A percentile compares a stretch with the other conserved stretches of the same genome.
Conservation (phyloP, 2,113 vertebrate species). For the Cettia cetti region DNA sequence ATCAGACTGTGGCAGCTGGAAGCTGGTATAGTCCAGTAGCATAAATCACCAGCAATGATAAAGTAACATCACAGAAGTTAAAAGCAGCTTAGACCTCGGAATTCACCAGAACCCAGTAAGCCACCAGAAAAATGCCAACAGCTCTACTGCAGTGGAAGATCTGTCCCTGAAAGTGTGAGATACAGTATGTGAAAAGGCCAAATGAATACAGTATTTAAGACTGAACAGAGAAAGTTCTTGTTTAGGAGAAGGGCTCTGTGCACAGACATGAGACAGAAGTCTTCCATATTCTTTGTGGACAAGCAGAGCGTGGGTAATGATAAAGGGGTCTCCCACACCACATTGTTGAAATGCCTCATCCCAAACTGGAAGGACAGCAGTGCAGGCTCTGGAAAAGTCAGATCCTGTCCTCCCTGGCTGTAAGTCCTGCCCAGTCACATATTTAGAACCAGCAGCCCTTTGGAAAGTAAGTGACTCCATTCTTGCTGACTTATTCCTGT, state of each 20-base stretch:
- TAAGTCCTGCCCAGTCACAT: not conserved
- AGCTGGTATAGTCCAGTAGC: not conserved
- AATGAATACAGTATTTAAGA: not conserved
- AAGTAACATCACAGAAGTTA: not conserved
- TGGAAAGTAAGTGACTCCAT: not conserved
- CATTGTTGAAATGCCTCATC: not conserved
- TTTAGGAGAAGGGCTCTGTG: not conserved
- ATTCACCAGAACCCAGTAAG: not conserved
- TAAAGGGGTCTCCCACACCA: not conserved
- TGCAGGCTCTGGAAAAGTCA: not conserved
- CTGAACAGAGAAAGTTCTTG: not conserved
- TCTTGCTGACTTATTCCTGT: not conserved
- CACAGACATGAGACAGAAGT: not conserved
- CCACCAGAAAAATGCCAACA: not conserved
- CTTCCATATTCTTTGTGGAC: not conserved
- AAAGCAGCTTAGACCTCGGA: not conserved
- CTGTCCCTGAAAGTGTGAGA: not conserved
- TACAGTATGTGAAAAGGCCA: not conserved
- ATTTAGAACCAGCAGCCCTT: not conserved
- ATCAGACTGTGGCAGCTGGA: not conserved
- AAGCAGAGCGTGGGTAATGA: not conserved
- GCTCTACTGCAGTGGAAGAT: not conserved
- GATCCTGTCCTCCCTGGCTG: not conserved
- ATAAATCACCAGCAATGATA: not conserved
- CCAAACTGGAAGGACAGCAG: not conserved